These are phyloP conservation scores for Ochropacha duplaris DNA, from an alignment of 2,888 invertebrate genomes.

Conservation along the genomic window DNA sequence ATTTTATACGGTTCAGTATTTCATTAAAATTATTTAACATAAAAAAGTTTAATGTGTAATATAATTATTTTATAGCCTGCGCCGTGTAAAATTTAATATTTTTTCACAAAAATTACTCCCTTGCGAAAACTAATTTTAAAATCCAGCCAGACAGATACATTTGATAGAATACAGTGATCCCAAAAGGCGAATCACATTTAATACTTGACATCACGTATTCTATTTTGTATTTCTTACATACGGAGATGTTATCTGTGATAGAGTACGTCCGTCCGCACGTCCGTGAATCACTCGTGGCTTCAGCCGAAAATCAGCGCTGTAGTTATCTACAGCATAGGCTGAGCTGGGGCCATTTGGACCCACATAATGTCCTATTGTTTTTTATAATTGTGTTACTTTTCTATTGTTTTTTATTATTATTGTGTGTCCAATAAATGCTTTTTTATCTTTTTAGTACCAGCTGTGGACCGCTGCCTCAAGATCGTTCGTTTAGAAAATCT, in stretches of 20 bases:
- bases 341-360: too few species aligned
- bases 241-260: background rate
- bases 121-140: background rate
- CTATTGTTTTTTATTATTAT: too few species aligned
- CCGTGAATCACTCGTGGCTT: too few species aligned
- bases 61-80: background rate
- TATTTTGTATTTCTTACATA: background rate
- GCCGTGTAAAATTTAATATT: background rate
- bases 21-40: background rate
- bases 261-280: too few species aligned
- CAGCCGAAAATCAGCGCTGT: too few species aligned
- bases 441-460: too few species aligned
- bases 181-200: background rate
- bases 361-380: too few species aligned
- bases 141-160: slow-evolving; percentile 1
- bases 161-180: slow-evolving; percentile 3
- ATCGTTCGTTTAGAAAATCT: too few species aligned
- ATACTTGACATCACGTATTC: background rate
- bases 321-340: too few species aligned
- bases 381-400: too few species aligned
- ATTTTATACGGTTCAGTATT: background rate
- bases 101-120: background rate
- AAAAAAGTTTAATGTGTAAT: background rate
- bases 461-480: too few species aligned
- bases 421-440: too few species aligned